phyloP scores from a whole-genome alignment of 2,888 invertebrate genomes.

The Cantharis rufa region DNA sequence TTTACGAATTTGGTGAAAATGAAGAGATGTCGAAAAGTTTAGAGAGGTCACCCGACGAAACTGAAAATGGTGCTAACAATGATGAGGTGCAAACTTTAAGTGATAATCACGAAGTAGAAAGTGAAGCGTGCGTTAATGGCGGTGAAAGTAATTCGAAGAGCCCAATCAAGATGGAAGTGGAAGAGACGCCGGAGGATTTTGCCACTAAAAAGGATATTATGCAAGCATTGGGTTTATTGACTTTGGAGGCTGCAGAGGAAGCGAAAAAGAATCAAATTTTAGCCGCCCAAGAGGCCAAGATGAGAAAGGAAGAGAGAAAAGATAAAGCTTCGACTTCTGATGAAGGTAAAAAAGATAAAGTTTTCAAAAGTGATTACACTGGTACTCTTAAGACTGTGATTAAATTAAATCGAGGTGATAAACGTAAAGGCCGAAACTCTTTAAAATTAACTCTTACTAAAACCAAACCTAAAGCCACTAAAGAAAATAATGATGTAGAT shows the following conservation, averaged over 20 bases:
- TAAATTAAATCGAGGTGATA: conserved; percentile 71
- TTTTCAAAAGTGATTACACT: conserved; percentile 60
- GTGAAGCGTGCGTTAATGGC: not conserved
- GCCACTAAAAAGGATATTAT: conserved; percentile 71
- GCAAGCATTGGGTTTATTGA: conserved; percentile 74
- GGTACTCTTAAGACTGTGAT: conserved; percentile 85
- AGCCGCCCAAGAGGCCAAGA: not conserved
- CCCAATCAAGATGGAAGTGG: conserved; percentile 32
- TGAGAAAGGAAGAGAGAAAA: conserved; percentile 54
- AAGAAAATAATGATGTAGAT: conserved; percentile 55
- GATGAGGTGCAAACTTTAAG: conserved; percentile 3
- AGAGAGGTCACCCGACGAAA: not conserved
- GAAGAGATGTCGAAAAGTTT: conserved; percentile 8
- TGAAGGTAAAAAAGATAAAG: conserved; percentile 36
- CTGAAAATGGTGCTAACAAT: not conserved
- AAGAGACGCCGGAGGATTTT: conserved; percentile 39
- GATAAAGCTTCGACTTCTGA: conserved; percentile 55
- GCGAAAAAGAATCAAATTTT: conserved; percentile 54
- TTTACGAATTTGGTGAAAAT: conserved; percentile 9
- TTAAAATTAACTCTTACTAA: conserved; percentile 81
- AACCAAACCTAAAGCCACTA: conserved; percentile 56
- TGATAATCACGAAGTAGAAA: conserved; percentile 1
- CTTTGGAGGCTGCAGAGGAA: conserved; percentile 74
- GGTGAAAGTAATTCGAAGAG: conserved; percentile 9
- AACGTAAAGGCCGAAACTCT: conserved; percentile 71